phyloP scores from a whole-genome alignment of 1,140 invertebrate genomes.

The Glossosoma conforme region DNA sequence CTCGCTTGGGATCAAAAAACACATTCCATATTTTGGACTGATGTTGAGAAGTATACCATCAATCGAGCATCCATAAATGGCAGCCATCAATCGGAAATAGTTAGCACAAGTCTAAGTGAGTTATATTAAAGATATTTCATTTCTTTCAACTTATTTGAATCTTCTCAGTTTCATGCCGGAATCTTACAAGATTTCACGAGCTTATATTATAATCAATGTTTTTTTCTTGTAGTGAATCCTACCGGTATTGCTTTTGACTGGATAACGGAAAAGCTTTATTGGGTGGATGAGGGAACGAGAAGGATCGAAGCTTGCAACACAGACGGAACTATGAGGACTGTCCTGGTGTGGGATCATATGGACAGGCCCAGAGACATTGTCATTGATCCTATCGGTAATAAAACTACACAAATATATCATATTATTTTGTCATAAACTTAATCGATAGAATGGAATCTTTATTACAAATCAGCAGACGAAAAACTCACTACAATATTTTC shows the following conservation, averaged over 20 bases:
- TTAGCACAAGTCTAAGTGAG: constrained; percentile 63
- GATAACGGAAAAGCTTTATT: constrained; percentile 82
- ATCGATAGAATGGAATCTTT: no score
- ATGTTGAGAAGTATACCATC: constrained; percentile 77
- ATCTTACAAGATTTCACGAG: no score
- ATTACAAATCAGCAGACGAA: no score
- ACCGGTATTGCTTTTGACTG: constrained; percentile 79
- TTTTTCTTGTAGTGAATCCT: constrained; percentile 54
- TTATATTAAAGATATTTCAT: constrained; percentile 4
- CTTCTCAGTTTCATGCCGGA: no score
- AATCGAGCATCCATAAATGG: constrained; percentile 74
- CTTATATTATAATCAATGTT: constrained; percentile 3
- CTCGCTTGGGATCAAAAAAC: constrained; percentile 76
- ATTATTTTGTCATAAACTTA: constrained; percentile 9
- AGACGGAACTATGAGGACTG: constrained; percentile 68
- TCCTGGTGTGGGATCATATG: constrained; percentile 75
- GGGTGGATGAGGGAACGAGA: constrained; percentile 79
- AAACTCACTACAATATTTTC: no score
- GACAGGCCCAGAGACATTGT: constrained; percentile 81
- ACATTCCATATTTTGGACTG: constrained; percentile 84
- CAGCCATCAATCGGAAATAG: constrained; percentile 64
- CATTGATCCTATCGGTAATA: constrained; percentile 68
- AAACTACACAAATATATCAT: no score
- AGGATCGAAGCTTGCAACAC: constrained; percentile 77
- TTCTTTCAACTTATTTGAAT: no score